Evolutionary conservation across 2,113 vertebrate species (phyloP).

Genomic region (Anas platyrhynchos): DNA sequence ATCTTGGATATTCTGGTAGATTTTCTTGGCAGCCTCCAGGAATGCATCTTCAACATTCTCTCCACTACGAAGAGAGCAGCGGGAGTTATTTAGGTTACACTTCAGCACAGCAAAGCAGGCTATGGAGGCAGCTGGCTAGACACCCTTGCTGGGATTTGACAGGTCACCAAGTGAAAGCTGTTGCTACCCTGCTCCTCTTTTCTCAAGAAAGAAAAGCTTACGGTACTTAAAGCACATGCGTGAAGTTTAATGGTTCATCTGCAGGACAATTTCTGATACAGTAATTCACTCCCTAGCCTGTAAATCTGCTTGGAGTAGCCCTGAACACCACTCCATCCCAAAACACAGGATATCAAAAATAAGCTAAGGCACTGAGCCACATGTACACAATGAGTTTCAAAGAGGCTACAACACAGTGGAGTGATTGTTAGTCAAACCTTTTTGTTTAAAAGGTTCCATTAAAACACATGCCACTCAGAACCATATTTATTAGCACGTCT

Average conservation of each 20-base stretch:
- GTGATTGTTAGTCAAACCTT: accelerated
- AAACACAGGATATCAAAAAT: accelerated
- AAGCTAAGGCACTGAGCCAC: accelerated
- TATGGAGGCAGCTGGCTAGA: accelerated
- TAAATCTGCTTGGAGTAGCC: background rate
- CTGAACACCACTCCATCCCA: accelerated
- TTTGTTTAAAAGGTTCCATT: background rate
- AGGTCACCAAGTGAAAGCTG: background rate
- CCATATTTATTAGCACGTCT: background rate
- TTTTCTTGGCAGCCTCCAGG: constrained; percentile 97
- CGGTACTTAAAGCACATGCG: accelerated
- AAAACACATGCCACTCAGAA: background rate
- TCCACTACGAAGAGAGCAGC: constrained; percentile 78
- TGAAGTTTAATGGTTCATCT: accelerated
- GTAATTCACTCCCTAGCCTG: accelerated
- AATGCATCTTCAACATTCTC: constrained; percentile 98
- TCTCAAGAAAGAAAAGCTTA: accelerated
- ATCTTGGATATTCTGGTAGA: constrained; percentile 99
- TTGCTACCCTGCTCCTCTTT: background rate
- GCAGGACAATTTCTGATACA: accelerated
- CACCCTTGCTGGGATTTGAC: background rate
- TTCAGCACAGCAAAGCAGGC: background rate
- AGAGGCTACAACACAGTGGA: background rate
- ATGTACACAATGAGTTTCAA: accelerated
- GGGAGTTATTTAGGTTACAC: background rate